Conservation (phyloP, 2,113 vertebrate species). For the Aplodontia rufa region DNA sequence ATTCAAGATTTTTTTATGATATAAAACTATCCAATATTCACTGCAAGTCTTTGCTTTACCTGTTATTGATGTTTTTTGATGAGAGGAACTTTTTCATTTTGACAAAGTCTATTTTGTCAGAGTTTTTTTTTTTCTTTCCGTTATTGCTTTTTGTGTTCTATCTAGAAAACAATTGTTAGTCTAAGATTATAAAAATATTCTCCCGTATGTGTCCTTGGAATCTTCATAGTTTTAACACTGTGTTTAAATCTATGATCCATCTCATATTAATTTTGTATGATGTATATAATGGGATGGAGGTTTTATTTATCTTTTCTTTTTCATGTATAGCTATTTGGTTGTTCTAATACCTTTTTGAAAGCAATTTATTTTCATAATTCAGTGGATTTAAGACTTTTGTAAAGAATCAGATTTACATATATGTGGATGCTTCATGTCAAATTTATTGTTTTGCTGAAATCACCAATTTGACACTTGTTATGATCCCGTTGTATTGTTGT, state of each 20-base stretch:
- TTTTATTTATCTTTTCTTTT: neutral
- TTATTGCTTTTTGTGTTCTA: neutral
- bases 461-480: neutral
- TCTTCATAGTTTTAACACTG: neutral
- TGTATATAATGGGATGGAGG: neutral
- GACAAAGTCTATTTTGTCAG: neutral
- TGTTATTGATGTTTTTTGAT: neutral
- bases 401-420: neutral
- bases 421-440: neutral
- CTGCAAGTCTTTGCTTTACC: neutral
- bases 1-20: neutral
- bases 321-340: neutral
- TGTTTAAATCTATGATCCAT: neutral
- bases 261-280: neutral
- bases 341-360: neutral
- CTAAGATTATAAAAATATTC: neutral
- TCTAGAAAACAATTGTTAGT: neutral
- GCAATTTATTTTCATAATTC: neutral
- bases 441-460: neutral
- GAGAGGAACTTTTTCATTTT: constrained; percentile 32
- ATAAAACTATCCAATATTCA: neutral
- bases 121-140: neutral
- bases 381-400: neutral
- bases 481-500: neutral
- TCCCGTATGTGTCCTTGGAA: neutral